A percentile compares a stretch with the other conserved stretches of the same genome.
phyloP scores from a whole-genome alignment of 1,140 invertebrate species.

The Brachionus angularis region DNA sequence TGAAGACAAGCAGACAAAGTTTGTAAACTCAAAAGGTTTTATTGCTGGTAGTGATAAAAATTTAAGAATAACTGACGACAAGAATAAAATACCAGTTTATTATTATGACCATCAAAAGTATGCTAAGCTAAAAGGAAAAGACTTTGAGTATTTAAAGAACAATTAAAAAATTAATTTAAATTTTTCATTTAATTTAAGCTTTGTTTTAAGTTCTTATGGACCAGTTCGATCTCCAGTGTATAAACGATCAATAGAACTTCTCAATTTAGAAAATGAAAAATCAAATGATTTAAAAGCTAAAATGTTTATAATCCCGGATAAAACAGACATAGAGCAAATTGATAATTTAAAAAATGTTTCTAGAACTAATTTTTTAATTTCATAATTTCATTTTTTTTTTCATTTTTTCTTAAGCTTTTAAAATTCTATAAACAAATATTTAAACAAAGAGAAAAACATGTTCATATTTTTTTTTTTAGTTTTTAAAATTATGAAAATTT shows the following conservation, averaged over 20 bases:
- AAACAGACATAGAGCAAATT: conserved; percentile 7
- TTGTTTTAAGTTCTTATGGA: not conserved
- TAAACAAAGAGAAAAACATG: no score
- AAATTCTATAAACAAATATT: no score
- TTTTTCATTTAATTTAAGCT: not conserved
- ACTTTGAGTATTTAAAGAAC: conserved; percentile 59
- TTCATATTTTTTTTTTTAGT: no score
- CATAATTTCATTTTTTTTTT: not conserved
- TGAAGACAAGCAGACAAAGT: conserved; percentile 47
- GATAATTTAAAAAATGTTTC: no score
- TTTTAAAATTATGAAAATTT: no score
- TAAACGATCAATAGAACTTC: not conserved
- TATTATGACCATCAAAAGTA: conserved; percentile 53
- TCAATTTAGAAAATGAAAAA: conserved; percentile 8
- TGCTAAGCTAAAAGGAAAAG: conserved; percentile 48
- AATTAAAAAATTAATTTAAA: no score
- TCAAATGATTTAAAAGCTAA: not conserved
- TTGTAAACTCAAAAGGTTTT: conserved; percentile 49
- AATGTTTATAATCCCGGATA: conserved; percentile 5
- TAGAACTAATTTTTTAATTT: no score
- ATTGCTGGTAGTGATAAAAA: conserved; percentile 51
- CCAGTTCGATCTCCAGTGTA: not conserved
- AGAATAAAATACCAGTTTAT: conserved; percentile 52
- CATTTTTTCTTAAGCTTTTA: no score
- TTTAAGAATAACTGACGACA: conserved; percentile 49